Evolutionary conservation across 2,888 invertebrate genomes (phyloP), one percentile per base, ranked within the genome.

Genomic region (Leucania comma): DNA sequence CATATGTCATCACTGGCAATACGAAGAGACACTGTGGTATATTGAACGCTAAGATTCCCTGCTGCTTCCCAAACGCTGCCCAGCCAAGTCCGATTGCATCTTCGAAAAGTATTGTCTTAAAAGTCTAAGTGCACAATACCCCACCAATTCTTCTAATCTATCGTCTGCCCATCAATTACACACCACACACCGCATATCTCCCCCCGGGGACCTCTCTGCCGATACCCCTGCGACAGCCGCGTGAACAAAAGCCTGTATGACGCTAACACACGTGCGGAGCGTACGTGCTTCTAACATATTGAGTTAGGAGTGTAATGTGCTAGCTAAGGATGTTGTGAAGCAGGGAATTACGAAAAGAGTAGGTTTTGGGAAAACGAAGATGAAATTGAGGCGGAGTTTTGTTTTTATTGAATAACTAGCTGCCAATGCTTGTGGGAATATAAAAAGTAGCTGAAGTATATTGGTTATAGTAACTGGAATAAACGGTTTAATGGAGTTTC

Each of bases 221-320:
- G 50, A 58, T 63, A 12, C 75, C 61, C 51, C 2, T 10, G 62
- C n/a, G 50, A 35, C 73, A 68, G 24, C 50, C 75, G 61, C 68
- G 53, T 61, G 75, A 74, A 29, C 26, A 53, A 26, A 17, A 26
- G 26, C 17, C 17, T 68, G 61, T 22, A 48, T 24, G 75, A 58
- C 62, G 61, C 57, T 62, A 48, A 17, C 35, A 10, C n/a, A 74
- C 75, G 74, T 68, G 62, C 8, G 2, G 8, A 6, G 20, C 1
- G 35, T 32, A 75, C 75, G 74, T 75, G 74, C 68, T 26, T 6
- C 26, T 4, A 35, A 22, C 42, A 56, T 74, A 67, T 66, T 57
- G 72, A 58, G 73, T 64, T 72, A 72, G 56, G n/a, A 32, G 22
- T 8, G 64, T 65, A 35, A 58, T 73, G 54, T 54, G 20, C 24